Conservation (phyloP, 1,140 invertebrate species). For the Aphis gossypii region DNA sequence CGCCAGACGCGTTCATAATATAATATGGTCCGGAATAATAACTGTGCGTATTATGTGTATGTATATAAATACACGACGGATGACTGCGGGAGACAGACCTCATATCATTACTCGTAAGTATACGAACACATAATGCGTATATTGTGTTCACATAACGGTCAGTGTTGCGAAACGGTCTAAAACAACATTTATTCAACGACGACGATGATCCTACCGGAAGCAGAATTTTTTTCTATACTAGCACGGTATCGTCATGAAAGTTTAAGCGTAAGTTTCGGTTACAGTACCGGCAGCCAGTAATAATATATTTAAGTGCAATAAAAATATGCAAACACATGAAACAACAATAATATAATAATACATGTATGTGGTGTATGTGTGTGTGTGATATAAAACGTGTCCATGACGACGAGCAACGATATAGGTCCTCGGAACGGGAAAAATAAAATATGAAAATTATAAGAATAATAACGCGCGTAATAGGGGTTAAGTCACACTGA, state of each 20-base stretch:
- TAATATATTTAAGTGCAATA: not conserved
- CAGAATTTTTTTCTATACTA: not conserved
- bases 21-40: slow-evolving; percentile 25
- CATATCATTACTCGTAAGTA: not conserved
- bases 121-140: not conserved
- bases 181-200: not conserved
- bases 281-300: not conserved
- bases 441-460: slow-evolving; percentile 31
- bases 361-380: not conserved
- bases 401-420: slow-evolving; percentile 35
- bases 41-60: not conserved
- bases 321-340: not conserved
- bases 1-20: slow-evolving; percentile 34
- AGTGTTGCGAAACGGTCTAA: slow-evolving; percentile 43
- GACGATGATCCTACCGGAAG: not conserved
- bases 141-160: not conserved
- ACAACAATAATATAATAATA: not conserved
- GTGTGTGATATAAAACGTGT: not conserved
- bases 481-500: slow-evolving; percentile 54
- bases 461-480: slow-evolving; percentile 29
- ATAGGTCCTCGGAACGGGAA: not conserved
- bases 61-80: not conserved
- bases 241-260: not conserved
- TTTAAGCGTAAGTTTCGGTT: not conserved
- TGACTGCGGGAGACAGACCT: slow-evolving; percentile 26